Evolutionary conservation across 2,113 vertebrate species (phyloP), one percentile per base, ranked within the genome.

Genomic region (Melozone crissalis): DNA sequence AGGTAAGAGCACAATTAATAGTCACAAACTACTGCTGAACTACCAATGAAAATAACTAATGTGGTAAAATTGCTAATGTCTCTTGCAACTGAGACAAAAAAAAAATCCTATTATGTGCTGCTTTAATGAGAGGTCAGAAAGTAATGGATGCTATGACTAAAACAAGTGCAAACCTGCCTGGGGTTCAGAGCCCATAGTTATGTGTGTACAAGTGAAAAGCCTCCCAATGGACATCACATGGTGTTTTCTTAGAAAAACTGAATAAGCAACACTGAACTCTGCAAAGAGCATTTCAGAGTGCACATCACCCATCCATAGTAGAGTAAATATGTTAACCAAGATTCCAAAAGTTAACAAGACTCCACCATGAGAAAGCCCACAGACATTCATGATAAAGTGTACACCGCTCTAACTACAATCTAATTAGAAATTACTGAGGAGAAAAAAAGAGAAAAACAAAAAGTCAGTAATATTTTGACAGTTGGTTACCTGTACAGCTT

Each of bases 121-220:
- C 62, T 77, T 89, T 77, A 84, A 69, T 23, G 55, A 51, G 62
- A 80, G 35, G 11, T 79, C 20, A 18, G 37, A 87, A 87, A 92
- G 21, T 21, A 68, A 86, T 24, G 52, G 20, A 51, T 39, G 10
- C 10, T 66, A 49, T 10, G 23, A 81, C 12, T 52, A 87, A 52
- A 93, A 68, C 7, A 84, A 77, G 16, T 8, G 27, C 44, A 91
- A 55, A 65, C 6, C 11, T 39, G 15, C 46, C 37, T 30, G 8
- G 13, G 19, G 24, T 63, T 52, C 28, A 26, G 68, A 63, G 47
- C 12, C 23, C 62, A 84, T 43, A 52, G 39, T 23, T 71, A 11
- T 0, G 0, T 0, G 0, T 13, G 31, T 7, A 24, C 20, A 76
- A 63, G 35, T 46, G 15, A 63, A 87, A 93, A 89, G 62, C 13